Percentiles rank a stretch among this genome's conserved stretches.
Evolutionary conservation across 2,797 vertebrate genomes (phyloP).

Genomic region (Ispidina lecontei): DNA sequence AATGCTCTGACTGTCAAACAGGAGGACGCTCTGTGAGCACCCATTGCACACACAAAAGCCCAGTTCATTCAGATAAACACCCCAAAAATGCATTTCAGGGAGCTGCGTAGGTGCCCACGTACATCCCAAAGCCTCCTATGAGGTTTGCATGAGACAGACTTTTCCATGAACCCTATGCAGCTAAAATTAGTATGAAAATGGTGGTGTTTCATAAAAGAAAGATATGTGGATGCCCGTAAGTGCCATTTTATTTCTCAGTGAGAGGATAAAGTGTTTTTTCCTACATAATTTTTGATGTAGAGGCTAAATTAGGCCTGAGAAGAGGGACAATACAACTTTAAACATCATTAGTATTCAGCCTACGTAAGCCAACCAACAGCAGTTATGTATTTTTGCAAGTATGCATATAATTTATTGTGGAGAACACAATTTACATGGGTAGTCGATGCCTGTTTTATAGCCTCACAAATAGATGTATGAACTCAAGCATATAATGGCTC

Average conservation of each 20-base stretch:
- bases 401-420: slow-evolving; percentile 99
- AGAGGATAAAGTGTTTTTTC: slow-evolving; percentile 88
- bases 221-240: slow-evolving; percentile 82
- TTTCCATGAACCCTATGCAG: slow-evolving; percentile 71
- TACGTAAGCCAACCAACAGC: slow-evolving; percentile 89
- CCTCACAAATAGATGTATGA: slow-evolving; percentile 99
- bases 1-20: rapidly evolving
- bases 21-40: rapidly evolving
- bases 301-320: slow-evolving; percentile 86
- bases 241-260: slow-evolving; percentile 86
- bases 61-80: rapidly evolving
- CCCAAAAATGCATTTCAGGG: background rate
- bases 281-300: slow-evolving; percentile 88
- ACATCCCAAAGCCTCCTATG: background rate
- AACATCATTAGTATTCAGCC: slow-evolving; percentile 92
- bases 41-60: rapidly evolving
- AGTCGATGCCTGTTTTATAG: slow-evolving; percentile 99
- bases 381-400: slow-evolving; percentile 99
- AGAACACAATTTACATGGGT: slow-evolving; percentile 99
- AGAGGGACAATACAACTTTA: slow-evolving; percentile 87
- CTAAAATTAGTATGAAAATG: slow-evolving; percentile 85
- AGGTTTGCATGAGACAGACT: slow-evolving; percentile 38
- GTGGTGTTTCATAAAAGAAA: slow-evolving; percentile 81
- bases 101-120: background rate
- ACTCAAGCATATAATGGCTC: slow-evolving; percentile 99